A percentile compares a stretch with the other conserved stretches of the same genome.
These are phyloP conservation scores for Hemistola chrysoprasaria DNA, from an alignment of 2,888 invertebrate genomes.

Conservation along the genomic window DNA sequence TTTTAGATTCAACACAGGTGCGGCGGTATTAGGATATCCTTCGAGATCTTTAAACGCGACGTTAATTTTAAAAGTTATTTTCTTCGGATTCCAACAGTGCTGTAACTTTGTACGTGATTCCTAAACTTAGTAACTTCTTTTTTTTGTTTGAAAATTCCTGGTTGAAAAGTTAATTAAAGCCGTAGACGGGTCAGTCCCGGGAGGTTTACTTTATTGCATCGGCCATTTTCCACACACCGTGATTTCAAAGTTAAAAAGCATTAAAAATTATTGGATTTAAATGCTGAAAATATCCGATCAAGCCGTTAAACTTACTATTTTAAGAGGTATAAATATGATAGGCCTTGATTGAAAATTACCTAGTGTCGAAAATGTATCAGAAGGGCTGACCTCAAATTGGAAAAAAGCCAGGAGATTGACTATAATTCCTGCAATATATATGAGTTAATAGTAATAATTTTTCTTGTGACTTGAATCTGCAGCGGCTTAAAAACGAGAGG, in stretches of 20 bases:
- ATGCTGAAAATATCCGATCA: constrained; percentile 6
- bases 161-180: constrained; percentile 77
- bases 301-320: too few relatives aligned
- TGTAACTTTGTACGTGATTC: constrained; percentile 45
- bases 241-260: constrained; percentile 35
- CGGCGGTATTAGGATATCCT: constrained; percentile 26
- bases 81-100: constrained; percentile 35
- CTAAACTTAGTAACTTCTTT: constrained; percentile 49
- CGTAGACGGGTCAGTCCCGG: constrained; percentile 65
- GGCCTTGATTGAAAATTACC: too few relatives aligned
- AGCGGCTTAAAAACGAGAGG: too few relatives aligned
- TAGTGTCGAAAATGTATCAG: too few relatives aligned
- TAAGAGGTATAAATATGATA: too few relatives aligned
- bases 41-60: constrained; percentile 30
- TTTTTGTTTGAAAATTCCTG: constrained; percentile 58
- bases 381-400: too few relatives aligned
- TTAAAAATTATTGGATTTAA: constrained; percentile 39
- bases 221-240: constrained; percentile 58
- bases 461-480: too few relatives aligned
- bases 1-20: constrained; percentile 25
- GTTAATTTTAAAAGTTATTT: constrained; percentile 35
- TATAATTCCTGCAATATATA: too few relatives aligned
- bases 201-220: constrained; percentile 72
- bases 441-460: too few relatives aligned
- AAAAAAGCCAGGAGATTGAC: too few relatives aligned